Base-by-base conservation (phyloP, 2,797 vertebrate genomes). In the Emys orbicularis region DNA sequence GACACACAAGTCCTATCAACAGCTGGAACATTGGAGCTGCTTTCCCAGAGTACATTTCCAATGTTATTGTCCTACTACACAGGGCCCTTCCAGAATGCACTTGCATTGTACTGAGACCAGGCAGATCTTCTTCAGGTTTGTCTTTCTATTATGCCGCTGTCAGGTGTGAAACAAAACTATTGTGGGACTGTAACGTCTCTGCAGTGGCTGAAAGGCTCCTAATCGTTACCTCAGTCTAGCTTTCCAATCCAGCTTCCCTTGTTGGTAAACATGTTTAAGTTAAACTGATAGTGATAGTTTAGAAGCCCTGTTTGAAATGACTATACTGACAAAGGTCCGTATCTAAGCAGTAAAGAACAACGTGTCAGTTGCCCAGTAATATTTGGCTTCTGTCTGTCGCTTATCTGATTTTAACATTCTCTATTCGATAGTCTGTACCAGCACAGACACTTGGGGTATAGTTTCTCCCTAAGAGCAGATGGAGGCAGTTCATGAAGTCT, bases 1-100 rank as follows among this genome's bases (percentile, higher is more conserved):
- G 56, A 7, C 27, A 49, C 41, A 3, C 19, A 0, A 2, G 0
- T 1, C 0, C 44, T 68, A 21, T 23, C 65, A 81, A 84, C 52
- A 87, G 61, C 77, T 92, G 49, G 15, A 74, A 23, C n/a, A 5
- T 19, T 34, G 8, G 87, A 47, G 25, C 82, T 68, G 50, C 50
- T 89, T 84, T 72, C 93, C 81, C 1, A 0, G 34, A 2, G 54
- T 12, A 59, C 77, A 34, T 27, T 11, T 34, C 0, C 79, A 74
- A 5, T 7, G 21, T 74, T 37, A 41, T 41, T 74, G 9, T 74
- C 68, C 37, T 74, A 23, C n/a, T 74, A 74, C 37, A 6, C 37
- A 41, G 37, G 37, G 9, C 37, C 19, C 21, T 25, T 41, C 37
- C 37, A 74, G 23, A 74, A 74, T 74, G 65, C 47, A 84, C 83